phyloP scores from a whole-genome alignment of 2,113 vertebrate species.

The Rattus norvegicus region DNA sequence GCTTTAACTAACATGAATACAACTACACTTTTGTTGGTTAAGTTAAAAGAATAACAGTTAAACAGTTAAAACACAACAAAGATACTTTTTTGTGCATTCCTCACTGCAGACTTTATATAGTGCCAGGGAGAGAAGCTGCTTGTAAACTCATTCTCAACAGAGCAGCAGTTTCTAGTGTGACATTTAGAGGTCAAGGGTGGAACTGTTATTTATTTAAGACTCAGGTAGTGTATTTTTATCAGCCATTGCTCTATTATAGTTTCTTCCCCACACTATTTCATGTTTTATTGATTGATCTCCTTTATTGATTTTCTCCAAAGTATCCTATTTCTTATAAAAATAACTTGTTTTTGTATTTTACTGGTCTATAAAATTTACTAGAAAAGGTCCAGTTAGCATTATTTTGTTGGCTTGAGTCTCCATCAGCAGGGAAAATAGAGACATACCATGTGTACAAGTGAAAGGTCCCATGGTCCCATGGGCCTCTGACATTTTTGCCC shows the following conservation, averaged over 20 bases:
- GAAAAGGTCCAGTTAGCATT: background rate
- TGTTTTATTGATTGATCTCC: background rate
- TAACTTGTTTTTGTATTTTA: background rate
- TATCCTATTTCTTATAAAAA: background rate
- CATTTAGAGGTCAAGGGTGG: background rate
- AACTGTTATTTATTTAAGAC: background rate
- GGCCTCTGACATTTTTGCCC: background rate
- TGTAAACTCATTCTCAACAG: background rate
- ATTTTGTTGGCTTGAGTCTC: background rate
- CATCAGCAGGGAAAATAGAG: background rate
- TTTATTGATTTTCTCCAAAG: background rate
- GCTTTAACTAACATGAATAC: background rate
- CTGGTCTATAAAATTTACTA: background rate
- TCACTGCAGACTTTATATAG: background rate
- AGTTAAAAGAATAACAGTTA: background rate
- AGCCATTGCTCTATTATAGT: background rate
- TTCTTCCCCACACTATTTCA: background rate
- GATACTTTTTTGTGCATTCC: background rate
- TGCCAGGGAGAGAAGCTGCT: background rate
- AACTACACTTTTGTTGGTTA: background rate
- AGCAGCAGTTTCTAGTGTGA: background rate
- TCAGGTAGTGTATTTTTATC: background rate
- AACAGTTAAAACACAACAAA: background rate
- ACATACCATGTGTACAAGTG: too few species aligned
- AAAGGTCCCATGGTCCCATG: accelerated